These are phyloP conservation scores for Mycetomoellerius zeteki DNA, from an alignment of 1,140 invertebrate species.

Conservation along the genomic window DNA sequence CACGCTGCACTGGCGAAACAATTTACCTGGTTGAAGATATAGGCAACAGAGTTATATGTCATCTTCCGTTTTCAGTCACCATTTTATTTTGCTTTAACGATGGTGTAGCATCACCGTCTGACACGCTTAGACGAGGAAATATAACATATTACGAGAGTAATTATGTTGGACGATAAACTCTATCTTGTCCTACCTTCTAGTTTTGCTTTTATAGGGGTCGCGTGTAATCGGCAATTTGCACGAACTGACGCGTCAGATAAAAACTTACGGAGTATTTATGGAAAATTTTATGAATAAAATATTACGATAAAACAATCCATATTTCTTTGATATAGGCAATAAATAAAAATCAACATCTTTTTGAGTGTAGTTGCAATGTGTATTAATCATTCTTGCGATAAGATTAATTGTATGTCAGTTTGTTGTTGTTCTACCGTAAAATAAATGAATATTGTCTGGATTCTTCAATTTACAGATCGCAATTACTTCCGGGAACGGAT, in stretches of 20 bases:
- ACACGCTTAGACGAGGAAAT: constrained; percentile 17
- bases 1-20: constrained; percentile 13
- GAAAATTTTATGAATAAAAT: not conserved
- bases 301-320: not conserved
- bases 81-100: constrained; percentile 32
- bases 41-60: not conserved
- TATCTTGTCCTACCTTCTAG: not conserved
- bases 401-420: constrained; percentile 18
- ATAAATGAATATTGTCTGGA: constrained; percentile 23
- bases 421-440: constrained; percentile 10
- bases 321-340: not conserved
- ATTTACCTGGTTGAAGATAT: constrained; percentile 45
- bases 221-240: constrained; percentile 40
- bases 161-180: constrained; percentile 57
- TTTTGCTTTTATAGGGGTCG: constrained; percentile 15
- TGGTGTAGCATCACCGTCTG: not conserved
- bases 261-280: not conserved
- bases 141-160: constrained; percentile 61
- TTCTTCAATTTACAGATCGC: constrained; percentile 52
- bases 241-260: constrained; percentile 11
- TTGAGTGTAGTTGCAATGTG: not conserved
- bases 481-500: not conserved
- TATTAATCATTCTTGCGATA: not conserved
- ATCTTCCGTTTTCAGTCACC: not conserved
- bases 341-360: not conserved